A percentile compares a stretch with the other conserved stretches of the same genome.
Conservation (phyloP, 2,797 vertebrate species). For the Dromococcyx pavoninus region DNA sequence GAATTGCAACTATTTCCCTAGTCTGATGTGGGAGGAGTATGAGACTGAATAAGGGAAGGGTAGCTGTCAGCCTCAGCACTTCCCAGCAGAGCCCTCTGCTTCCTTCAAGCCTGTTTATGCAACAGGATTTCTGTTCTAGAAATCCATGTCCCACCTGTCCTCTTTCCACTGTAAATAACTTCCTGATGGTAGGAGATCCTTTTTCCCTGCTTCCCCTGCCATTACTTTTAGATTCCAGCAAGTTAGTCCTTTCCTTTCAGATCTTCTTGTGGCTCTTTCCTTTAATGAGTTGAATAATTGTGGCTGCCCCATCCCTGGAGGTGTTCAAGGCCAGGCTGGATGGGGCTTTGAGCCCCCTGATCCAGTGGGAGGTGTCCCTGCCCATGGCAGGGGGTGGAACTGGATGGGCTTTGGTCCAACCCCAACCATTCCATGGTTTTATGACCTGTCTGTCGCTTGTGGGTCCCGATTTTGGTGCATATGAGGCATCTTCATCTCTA, state of each 20-base stretch:
- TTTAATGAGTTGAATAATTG: fast-evolving
- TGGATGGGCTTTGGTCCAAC: too few species aligned
- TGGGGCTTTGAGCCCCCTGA: too few species aligned
- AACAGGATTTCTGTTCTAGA: not conserved
- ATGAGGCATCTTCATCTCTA: not conserved
- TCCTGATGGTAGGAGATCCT: not conserved
- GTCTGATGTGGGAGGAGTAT: not conserved
- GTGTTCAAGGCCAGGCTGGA: too few species aligned
- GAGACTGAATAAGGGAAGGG: not conserved
- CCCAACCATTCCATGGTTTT: too few species aligned
- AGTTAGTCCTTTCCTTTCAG: not conserved
- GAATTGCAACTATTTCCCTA: conserved; percentile 4
- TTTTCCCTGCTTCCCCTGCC: too few species aligned
- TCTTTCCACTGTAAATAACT: not conserved
- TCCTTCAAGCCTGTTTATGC: not conserved
- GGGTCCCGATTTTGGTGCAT: too few species aligned
- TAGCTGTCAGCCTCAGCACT: not conserved
- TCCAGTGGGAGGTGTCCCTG: too few species aligned
- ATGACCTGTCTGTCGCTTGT: too few species aligned
- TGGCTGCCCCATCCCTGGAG: too few species aligned
- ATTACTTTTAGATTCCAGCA: not conserved
- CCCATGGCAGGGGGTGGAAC: too few species aligned
- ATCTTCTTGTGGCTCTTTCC: not conserved
- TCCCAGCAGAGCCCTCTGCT: not conserved
- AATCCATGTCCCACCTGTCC: not conserved